Percentiles rank a stretch among this genome's conserved stretches.
Conservation (phyloP, 2,113 vertebrate species). For the Poecile atricapillus region DNA sequence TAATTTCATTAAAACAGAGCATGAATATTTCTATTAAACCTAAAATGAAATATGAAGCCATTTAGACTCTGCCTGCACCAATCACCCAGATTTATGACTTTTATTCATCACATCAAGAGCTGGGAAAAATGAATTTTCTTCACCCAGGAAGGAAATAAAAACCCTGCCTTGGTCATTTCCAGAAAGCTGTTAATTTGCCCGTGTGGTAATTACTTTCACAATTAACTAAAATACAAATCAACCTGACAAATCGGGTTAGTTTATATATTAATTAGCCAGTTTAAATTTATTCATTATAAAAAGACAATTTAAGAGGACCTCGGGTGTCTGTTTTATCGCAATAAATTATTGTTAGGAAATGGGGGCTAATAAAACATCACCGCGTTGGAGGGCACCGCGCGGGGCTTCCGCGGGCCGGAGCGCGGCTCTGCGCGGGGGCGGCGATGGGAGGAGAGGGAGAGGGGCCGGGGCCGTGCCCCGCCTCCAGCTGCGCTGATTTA, state of each 20-base stretch:
- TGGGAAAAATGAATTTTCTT: slow-evolving; percentile 94
- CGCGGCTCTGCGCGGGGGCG: not conserved
- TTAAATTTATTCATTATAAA: slow-evolving; percentile 97
- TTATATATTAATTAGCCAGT: slow-evolving; percentile 96
- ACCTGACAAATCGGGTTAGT: slow-evolving; percentile 94
- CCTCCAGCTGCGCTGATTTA: slow-evolving; percentile 66
- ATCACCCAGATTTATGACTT: slow-evolving; percentile 97
- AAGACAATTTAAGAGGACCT: slow-evolving; percentile 89
- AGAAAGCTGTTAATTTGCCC: slow-evolving; percentile 95
- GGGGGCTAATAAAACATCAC: slow-evolving; percentile 69
- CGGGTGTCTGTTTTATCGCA: slow-evolving; percentile 86
- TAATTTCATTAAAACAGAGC: slow-evolving; percentile 98
- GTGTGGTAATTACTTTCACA: slow-evolving; percentile 97
- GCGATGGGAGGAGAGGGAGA: not conserved
- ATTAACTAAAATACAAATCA: slow-evolving; percentile 99
- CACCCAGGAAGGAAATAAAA: slow-evolving; percentile 89
- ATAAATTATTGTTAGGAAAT: slow-evolving; percentile 85
- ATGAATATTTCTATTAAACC: slow-evolving; percentile 99
- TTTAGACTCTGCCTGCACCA: slow-evolving; percentile 97
- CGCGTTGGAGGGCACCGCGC: slow-evolving; percentile 50
- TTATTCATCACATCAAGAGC: slow-evolving; percentile 97
- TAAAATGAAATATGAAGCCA: slow-evolving; percentile 99
- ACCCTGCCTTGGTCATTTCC: slow-evolving; percentile 88
- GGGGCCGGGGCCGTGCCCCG: not conserved
- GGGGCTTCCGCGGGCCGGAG: not conserved